Evolutionary conservation across 2,113 vertebrate genomes (phyloP), one percentile per base, ranked within the genome.

Genomic region (Crocuta crocuta): DNA sequence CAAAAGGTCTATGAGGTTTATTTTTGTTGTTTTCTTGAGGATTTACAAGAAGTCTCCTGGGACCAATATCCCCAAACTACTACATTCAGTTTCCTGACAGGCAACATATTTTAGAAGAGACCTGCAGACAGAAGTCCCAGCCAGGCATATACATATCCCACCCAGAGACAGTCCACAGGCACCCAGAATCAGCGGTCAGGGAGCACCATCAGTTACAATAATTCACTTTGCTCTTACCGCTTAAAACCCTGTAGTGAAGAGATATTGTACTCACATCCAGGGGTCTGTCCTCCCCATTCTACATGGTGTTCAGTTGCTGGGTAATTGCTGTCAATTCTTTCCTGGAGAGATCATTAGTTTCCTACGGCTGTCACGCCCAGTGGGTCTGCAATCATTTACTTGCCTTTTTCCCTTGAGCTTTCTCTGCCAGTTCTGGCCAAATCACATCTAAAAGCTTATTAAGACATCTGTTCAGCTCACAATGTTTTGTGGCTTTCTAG

Each of bases 211-310:
- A 61, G 8, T 45, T 63, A 95, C 55, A 61, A 93, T 45, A 61
- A 82, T 90, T 94, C 21, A 48, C 84, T 93, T 1, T 0, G 74
- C 82, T 55, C 28, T 63, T 26, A 0, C 0, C 73, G 23, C 89
- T 90, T 0, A 79, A 80, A 89, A 50, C 50, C 91, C 96, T 92
- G 71, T 6, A 28, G n/a, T 50, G 83, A 85, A 93, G 63, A 96
- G 65, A 96, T 94, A 95, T 9, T 0, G 1, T 97, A 96, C 91
- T 98, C 93, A 91, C 97, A 97, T 90, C 58, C 16, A 0, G 66
- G 74, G 65, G 87, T 82, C 71, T 39, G 79, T 71, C 96, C 61
- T 91, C 63, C 53, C 89, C 73, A 53, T 39, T 96, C 31, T 45
- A 88, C 92, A 85, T 74, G 0, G 0, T 66, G 76, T 65, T 92